A percentile compares a stretch with the other conserved stretches of the same genome.
phyloP scores from a whole-genome alignment of 2,113 vertebrate genomes.

The Chloroceryle aenea region DNA sequence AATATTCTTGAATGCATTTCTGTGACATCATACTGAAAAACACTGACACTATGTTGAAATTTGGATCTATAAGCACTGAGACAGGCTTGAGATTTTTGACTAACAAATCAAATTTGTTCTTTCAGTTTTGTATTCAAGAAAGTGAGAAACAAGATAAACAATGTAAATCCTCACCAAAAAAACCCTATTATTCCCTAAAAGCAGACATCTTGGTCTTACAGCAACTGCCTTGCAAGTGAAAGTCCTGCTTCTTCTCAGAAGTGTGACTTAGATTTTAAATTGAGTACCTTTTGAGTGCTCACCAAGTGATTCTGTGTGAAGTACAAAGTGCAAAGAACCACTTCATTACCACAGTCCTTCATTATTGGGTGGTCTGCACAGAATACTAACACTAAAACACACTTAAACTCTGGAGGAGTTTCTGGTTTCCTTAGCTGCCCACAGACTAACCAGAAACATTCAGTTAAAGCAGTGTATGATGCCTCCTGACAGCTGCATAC shows the following conservation, averaged over 20 bases:
- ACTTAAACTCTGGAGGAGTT: background rate
- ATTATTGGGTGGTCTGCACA: background rate
- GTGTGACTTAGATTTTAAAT: background rate
- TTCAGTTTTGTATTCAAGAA: background rate
- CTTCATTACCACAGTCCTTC: background rate
- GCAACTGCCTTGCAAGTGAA: background rate
- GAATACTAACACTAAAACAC: background rate
- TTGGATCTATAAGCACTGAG: background rate
- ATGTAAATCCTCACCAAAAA: background rate
- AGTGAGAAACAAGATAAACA: background rate
- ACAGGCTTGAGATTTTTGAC: background rate
- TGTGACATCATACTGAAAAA: background rate
- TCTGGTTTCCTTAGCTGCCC: background rate
- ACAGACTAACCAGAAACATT: background rate
- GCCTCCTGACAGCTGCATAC: background rate
- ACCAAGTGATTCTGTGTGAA: background rate
- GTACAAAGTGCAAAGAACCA: background rate
- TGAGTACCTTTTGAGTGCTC: background rate
- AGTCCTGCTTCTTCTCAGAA: background rate
- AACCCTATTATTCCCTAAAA: background rate
- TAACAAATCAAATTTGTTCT: background rate
- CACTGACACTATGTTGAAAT: background rate
- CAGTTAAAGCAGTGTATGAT: background rate
- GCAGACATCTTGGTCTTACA: background rate
- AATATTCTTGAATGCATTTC: background rate